Evolutionary conservation across 2,113 vertebrate species (phyloP).

Genomic region (Glaucomys volans): DNA sequence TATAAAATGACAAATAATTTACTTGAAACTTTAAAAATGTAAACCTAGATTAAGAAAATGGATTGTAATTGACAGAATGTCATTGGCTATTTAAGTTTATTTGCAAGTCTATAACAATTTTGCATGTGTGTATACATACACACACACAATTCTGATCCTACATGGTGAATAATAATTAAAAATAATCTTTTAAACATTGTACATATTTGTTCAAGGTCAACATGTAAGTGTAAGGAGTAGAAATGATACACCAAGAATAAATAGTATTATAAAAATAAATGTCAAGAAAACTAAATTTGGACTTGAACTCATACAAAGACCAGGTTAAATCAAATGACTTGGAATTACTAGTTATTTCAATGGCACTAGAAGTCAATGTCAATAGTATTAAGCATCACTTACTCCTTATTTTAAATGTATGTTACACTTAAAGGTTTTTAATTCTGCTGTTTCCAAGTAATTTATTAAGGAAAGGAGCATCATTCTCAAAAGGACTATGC

Average conservation of each 20-base stretch:
- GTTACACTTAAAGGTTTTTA: background rate
- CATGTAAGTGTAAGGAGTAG: background rate
- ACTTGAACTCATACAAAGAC: background rate
- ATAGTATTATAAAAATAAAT: background rate
- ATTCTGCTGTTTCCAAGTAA: background rate
- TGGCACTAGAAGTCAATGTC: background rate
- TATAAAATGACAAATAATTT: conserved; percentile 78
- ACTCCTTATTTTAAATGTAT: conserved; percentile 8
- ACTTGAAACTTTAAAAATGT: background rate
- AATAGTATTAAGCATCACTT: background rate
- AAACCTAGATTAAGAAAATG: background rate
- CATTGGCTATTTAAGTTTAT: background rate
- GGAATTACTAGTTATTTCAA: background rate
- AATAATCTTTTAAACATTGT: background rate
- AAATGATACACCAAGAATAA: background rate
- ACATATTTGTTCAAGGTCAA: background rate
- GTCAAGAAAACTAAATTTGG: conserved; percentile 25
- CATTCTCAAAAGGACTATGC: background rate
- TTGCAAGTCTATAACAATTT: background rate
- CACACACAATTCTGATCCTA: background rate
- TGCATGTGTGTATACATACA: background rate
- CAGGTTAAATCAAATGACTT: background rate
- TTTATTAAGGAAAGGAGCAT: background rate
- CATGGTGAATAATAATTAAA: background rate
- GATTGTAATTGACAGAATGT: background rate